phyloP scores from a whole-genome alignment of 2,113 vertebrate species.

The Carassius gibelio region DNA sequence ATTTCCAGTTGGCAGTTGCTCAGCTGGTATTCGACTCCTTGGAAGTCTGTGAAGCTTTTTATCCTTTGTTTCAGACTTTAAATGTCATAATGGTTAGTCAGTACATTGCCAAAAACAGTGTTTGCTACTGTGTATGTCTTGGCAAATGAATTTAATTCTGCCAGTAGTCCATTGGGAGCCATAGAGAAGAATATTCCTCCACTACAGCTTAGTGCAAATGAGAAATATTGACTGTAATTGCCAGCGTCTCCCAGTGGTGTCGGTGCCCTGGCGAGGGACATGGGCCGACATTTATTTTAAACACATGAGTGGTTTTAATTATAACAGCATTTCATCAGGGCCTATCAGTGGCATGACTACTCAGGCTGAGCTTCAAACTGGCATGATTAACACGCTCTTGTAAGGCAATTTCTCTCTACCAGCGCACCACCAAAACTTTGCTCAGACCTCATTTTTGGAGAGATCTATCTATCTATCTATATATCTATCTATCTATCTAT shows the following conservation, averaged over 20 bases:
- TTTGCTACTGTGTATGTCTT: neutral
- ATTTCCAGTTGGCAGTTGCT: neutral
- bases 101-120: neutral
- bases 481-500: neutral
- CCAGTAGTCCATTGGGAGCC: slow-evolving; percentile 37
- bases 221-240: slow-evolving; percentile 55
- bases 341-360: slow-evolving; percentile 48
- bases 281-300: slow-evolving; percentile 58
- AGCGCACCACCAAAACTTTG: neutral
- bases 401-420: neutral
- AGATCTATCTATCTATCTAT: neutral
- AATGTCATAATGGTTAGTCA: too few relatives aligned
- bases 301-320: slow-evolving; percentile 70
- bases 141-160: slow-evolving; percentile 45
- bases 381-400: neutral
- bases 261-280: slow-evolving; percentile 31
- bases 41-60: neutral
- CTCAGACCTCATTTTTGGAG: neutral
- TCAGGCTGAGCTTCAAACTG: slow-evolving; percentile 18
- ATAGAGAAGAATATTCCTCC: slow-evolving; percentile 58
- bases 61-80: neutral
- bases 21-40: neutral
- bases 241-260: slow-evolving; percentile 43
- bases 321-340: slow-evolving; percentile 47
- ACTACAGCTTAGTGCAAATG: slow-evolving; percentile 54